Evolutionary conservation across 1,140 invertebrate genomes (phyloP).

Genomic region (Sycophaga agraensis): DNA sequence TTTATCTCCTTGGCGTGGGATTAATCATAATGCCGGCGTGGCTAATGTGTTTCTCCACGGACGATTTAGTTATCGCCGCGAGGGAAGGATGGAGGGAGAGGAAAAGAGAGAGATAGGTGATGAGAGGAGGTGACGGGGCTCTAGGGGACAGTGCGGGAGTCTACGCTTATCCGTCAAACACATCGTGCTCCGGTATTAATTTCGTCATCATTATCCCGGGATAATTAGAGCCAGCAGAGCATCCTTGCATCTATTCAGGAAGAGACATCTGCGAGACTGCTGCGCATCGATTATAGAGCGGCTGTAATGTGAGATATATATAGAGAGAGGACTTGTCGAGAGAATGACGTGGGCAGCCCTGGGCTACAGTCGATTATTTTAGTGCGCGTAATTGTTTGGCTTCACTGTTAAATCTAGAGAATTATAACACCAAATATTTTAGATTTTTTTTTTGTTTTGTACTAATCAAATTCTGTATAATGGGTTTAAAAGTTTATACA

Average conservation of each 20-base stretch:
- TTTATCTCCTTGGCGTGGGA: conserved; percentile 2
- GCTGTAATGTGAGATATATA: not conserved
- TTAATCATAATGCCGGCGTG: conserved; percentile 9
- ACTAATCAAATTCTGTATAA: too few relatives aligned
- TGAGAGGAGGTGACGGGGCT: too few relatives aligned
- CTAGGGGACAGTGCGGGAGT: too few relatives aligned
- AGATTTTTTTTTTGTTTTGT: too few relatives aligned
- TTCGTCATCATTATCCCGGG: conserved; percentile 11
- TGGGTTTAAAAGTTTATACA: too few relatives aligned
- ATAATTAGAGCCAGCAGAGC: conserved; percentile 11
- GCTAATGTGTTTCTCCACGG: not conserved
- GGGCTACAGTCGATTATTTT: too few relatives aligned
- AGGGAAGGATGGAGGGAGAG: too few relatives aligned
- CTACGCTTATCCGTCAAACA: conserved; percentile 18
- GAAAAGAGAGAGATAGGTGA: too few relatives aligned
- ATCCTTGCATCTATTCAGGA: not conserved
- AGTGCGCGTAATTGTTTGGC: too few relatives aligned
- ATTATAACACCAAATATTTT: too few relatives aligned
- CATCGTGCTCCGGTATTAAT: conserved; percentile 15
- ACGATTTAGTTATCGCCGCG: not conserved
- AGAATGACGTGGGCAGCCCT: not conserved
- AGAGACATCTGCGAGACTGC: conserved; percentile 8
- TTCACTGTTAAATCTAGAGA: too few relatives aligned
- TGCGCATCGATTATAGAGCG: conserved; percentile 30
- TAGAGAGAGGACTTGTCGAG: not conserved